Conservation (phyloP, 2,888 invertebrate genomes). For the Cremastinae sp. region DNA sequence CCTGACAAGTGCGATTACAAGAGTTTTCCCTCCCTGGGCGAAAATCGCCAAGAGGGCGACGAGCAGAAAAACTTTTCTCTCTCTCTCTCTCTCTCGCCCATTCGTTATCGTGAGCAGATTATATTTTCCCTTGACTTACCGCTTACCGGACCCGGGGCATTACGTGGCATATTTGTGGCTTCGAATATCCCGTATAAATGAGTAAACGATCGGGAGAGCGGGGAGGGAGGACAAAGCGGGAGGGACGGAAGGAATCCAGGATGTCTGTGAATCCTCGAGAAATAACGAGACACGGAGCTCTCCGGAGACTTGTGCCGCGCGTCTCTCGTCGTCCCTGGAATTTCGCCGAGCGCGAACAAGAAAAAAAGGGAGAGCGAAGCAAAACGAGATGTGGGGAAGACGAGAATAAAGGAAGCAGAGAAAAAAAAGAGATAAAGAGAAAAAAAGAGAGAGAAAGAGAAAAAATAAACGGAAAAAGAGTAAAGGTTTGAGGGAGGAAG, state of each 20-base stretch:
- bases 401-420: constrained; percentile 33
- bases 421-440: background rate
- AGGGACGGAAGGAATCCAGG: constrained; percentile 17
- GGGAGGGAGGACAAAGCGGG: background rate
- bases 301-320: constrained; percentile 68
- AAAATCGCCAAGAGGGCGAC: constrained; percentile 24
- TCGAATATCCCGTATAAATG: background rate
- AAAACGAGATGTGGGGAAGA: constrained; percentile 17
- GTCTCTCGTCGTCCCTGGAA: constrained; percentile 51
- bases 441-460: constrained; percentile 25
- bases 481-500: constrained; percentile 33
- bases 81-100: background rate
- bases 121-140: constrained; percentile 14
- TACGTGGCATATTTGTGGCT: constrained; percentile 5
- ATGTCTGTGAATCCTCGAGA: constrained; percentile 50
- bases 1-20: background rate
- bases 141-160: constrained; percentile 8
- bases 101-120: background rate
- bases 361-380: constrained; percentile 20
- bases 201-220: background rate
- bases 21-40: constrained; percentile 10
- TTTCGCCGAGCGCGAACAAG: constrained; percentile 38
- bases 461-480: constrained; percentile 11
- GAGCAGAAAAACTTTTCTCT: constrained; percentile 25
- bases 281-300: constrained; percentile 64